These are phyloP conservation scores for Allacma fusca DNA, from an alignment of 2,888 invertebrate genomes.

Conservation along the genomic window DNA sequence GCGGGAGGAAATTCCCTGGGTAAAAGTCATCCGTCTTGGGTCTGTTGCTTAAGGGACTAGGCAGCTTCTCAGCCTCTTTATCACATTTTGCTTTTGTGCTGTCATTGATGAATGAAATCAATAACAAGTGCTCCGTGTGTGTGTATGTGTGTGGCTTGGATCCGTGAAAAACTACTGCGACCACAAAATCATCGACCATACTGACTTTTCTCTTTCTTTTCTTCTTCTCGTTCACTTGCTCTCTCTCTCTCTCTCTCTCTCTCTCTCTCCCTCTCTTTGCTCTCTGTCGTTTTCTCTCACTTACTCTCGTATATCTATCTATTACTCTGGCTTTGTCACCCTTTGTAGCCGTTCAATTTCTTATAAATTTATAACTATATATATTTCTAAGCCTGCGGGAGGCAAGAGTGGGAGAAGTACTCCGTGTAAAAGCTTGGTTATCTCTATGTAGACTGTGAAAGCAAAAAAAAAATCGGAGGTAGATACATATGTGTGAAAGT, in stretches of 20 bases:
- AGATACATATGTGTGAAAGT: no score
- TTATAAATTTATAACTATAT: no score
- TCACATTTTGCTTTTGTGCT: slow-evolving; percentile 41
- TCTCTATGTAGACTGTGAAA: not conserved
- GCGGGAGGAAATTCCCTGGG: slow-evolving; percentile 41
- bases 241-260: slow-evolving; percentile 18
- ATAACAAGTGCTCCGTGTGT: slow-evolving; percentile 43
- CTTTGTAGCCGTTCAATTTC: no score
- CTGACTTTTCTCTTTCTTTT: slow-evolving; percentile 32
- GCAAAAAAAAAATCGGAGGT: no score
- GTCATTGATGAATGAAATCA: slow-evolving; percentile 53
- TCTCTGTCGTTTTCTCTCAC: not conserved
- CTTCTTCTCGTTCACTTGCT: slow-evolving; percentile 9
- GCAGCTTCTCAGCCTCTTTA: slow-evolving; percentile 37
- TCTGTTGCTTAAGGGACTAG: slow-evolving; percentile 41
- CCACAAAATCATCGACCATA: slow-evolving; percentile 27
- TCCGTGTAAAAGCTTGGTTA: not conserved
- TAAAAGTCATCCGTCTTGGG: slow-evolving; percentile 51
- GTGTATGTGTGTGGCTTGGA: slow-evolving; percentile 12
- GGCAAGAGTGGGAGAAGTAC: not conserved
- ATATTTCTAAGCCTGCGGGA: no score
- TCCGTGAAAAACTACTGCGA: slow-evolving; percentile 27
- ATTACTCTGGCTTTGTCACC: no score
- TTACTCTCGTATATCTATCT: not conserved
- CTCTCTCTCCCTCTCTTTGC: slow-evolving; percentile 8